Evolutionary conservation across 2,888 invertebrate species (phyloP).

Genomic region (Athalia circularis): DNA sequence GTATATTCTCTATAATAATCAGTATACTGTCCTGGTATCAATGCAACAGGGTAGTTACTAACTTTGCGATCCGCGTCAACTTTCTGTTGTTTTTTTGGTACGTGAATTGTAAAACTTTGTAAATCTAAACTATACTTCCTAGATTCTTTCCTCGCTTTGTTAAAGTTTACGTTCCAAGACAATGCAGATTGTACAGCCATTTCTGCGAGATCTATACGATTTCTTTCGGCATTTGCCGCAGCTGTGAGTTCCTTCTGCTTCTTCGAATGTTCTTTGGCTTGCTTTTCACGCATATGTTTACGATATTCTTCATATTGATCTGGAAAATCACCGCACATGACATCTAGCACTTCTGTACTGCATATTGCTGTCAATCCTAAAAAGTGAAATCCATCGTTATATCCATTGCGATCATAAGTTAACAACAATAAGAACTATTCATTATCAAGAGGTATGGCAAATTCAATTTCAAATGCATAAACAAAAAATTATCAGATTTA

Average conservation of each 20-base stretch:
- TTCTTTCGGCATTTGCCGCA: slow-evolving; percentile 76
- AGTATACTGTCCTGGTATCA: slow-evolving; percentile 97
- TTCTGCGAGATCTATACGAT: slow-evolving; percentile 82
- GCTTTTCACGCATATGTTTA: slow-evolving; percentile 82
- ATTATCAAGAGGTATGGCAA: neutral
- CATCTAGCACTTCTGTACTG: slow-evolving; percentile 94
- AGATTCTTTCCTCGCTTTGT: slow-evolving; percentile 85
- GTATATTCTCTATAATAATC: slow-evolving; percentile 89
- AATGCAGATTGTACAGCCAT: slow-evolving; percentile 91
- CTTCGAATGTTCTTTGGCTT: slow-evolving; percentile 81
- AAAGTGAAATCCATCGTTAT: slow-evolving; percentile 33
- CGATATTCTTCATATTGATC: slow-evolving; percentile 95
- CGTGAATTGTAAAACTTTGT: slow-evolving; percentile 91
- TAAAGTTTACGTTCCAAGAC: slow-evolving; percentile 92
- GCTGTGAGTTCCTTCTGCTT: slow-evolving; percentile 81
- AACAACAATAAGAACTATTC: slow-evolving; percentile 12
- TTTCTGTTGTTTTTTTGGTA: slow-evolving; percentile 79
- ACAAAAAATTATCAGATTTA: neutral
- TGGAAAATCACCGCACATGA: slow-evolving; percentile 96
- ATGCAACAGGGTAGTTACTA: slow-evolving; percentile 90
- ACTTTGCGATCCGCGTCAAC: slow-evolving; percentile 76
- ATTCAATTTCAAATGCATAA: slow-evolving; percentile 7
- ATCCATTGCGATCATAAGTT: neutral
- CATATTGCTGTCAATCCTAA: slow-evolving; percentile 91
- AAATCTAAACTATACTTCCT: slow-evolving; percentile 92